Evolutionary conservation across 2,888 invertebrate species (phyloP).

Genomic region (Strigamia maritima): DNA sequence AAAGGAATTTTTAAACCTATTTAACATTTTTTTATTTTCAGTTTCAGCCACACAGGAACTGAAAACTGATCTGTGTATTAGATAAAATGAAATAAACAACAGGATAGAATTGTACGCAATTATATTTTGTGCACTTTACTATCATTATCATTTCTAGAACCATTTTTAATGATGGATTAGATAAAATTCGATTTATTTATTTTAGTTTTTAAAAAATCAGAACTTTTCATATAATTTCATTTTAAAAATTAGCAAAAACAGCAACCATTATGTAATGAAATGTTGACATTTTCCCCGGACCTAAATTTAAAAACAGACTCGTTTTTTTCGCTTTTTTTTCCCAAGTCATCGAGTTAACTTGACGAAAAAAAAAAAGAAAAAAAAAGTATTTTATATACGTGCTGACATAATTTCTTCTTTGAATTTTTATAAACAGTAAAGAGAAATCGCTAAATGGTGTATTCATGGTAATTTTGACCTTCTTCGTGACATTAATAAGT

Average conservation of each 20-base stretch:
- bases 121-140: slow-evolving; percentile 15
- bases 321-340: neutral
- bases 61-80: neutral
- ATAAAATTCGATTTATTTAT: neutral
- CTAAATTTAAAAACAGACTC: neutral
- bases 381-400: neutral
- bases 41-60: neutral
- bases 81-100: slow-evolving; percentile 10
- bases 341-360: neutral
- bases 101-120: slow-evolving; percentile 1
- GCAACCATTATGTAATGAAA: no score
- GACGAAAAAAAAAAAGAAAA: neutral
- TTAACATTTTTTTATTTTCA: neutral
- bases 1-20: neutral
- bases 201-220: no score
- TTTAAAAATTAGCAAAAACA: no score
- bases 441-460: neutral
- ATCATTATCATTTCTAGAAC: neutral
- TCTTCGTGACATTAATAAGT: neutral
- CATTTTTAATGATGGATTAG: neutral
- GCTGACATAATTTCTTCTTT: neutral
- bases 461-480: neutral
- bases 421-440: neutral
- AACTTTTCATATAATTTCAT: no score
- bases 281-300: neutral